Percentiles rank a stretch among this genome's conserved stretches.
Conservation (phyloP, 2,113 vertebrate genomes). For the Dolichotis patagonum region DNA sequence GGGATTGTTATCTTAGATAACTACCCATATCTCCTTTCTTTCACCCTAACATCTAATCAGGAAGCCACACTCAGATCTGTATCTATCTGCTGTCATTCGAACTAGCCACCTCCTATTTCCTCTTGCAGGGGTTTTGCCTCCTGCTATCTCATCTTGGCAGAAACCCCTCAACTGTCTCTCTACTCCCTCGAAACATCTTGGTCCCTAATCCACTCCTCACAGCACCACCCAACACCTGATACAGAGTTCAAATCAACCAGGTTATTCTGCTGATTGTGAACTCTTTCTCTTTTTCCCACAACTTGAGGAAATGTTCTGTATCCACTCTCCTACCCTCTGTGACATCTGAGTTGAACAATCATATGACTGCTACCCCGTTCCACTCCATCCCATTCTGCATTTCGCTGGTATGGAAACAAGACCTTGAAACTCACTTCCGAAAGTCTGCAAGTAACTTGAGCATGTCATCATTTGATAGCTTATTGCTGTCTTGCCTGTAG, state of each 20-base stretch:
- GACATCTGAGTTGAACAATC: background rate
- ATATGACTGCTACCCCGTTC: background rate
- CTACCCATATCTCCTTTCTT: background rate
- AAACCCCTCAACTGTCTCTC: background rate
- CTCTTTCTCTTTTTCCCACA: background rate
- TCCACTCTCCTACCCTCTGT: background rate
- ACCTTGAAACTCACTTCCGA: slow-evolving; percentile 92
- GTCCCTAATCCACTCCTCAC: background rate
- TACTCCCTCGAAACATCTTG: background rate
- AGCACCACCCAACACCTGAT: background rate
- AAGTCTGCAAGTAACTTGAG: slow-evolving; percentile 97
- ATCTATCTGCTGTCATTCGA: background rate
- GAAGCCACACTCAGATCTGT: background rate
- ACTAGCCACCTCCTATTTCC: background rate
- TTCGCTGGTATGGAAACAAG: background rate
- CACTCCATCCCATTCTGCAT: background rate
- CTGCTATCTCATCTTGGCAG: too few relatives aligned
- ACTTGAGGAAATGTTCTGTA: background rate
- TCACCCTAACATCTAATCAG: background rate
- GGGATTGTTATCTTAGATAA: background rate
- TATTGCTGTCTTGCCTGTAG: slow-evolving; percentile 97
- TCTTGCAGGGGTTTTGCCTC: background rate
- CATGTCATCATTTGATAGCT: slow-evolving; percentile 98
- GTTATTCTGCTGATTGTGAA: background rate
- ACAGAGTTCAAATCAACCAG: background rate